phyloP scores from a whole-genome alignment of 2,888 invertebrate species.

The Steromphala cineraria region DNA sequence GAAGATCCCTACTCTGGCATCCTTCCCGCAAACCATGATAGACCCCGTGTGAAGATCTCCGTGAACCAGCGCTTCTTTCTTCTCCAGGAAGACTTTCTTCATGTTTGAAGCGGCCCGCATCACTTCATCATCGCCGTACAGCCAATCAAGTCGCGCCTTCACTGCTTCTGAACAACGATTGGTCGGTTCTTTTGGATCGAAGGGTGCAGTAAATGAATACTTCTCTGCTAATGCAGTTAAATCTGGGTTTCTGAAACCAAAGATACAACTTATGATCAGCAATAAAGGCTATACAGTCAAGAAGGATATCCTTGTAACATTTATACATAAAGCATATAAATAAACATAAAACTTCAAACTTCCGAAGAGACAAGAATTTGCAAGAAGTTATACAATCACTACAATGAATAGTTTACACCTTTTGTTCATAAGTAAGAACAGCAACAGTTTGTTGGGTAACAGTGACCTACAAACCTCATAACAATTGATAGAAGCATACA shows the following conservation, averaged over 20 bases:
- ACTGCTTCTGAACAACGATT: constrained; percentile 50
- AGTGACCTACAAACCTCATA: too few relatives aligned
- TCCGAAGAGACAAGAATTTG: too few relatives aligned
- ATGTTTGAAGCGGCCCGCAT: constrained; percentile 43
- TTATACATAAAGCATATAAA: too few relatives aligned
- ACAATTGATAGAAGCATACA: too few relatives aligned
- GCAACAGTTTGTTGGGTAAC: too few relatives aligned
- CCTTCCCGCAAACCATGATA: constrained; percentile 47
- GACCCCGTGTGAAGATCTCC: constrained; percentile 65
- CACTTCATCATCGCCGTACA: constrained; percentile 48
- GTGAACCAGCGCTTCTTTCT: constrained; percentile 61
- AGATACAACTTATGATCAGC: too few relatives aligned
- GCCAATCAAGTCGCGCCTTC: constrained; percentile 30
- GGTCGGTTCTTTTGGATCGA: constrained; percentile 43
- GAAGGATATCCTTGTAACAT: too few relatives aligned
- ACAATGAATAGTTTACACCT: too few relatives aligned
- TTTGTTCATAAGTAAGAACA: too few relatives aligned
- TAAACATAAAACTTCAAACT: too few relatives aligned
- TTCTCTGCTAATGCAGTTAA: constrained; percentile 48
- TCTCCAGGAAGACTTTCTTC: constrained; percentile 50
- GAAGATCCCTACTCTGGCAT: constrained; percentile 35
- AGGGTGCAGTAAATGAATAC: constrained; percentile 53
- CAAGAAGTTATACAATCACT: too few relatives aligned
- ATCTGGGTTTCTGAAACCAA: constrained; percentile 45
- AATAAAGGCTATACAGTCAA: too few relatives aligned